Evolutionary conservation across 2,888 invertebrate species (phyloP).

Genomic region (Cryptus viduatorius): DNA sequence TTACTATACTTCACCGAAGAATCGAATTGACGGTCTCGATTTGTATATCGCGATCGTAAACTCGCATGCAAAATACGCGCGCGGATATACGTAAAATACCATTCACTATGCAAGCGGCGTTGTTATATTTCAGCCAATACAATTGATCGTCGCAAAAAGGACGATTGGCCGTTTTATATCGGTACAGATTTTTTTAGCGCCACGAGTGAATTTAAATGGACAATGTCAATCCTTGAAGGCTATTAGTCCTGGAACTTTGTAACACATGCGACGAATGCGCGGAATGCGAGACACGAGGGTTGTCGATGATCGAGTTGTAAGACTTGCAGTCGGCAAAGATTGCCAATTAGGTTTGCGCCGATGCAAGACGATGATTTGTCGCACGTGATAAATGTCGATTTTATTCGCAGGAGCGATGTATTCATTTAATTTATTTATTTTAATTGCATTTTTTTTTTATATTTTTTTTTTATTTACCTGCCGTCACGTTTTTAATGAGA

Average conservation of each 20-base stretch:
- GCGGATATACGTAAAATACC: background rate
- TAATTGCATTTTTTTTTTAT: no score
- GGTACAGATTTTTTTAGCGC: background rate
- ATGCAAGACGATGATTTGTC: background rate
- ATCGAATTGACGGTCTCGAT: background rate
- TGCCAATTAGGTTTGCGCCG: background rate
- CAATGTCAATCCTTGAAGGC: slow-evolving; percentile 25
- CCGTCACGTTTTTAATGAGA: no score
- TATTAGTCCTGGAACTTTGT: slow-evolving; percentile 4
- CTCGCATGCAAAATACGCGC: background rate
- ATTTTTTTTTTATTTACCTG: no score
- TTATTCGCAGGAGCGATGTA: no score
- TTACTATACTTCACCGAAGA: background rate
- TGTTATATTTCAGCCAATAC: background rate
- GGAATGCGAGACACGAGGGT: background rate
- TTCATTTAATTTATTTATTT: no score
- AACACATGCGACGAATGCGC: background rate
- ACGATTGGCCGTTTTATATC: slow-evolving; percentile 17
- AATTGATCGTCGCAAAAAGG: background rate
- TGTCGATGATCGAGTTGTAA: background rate
- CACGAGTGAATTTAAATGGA: slow-evolving; percentile 21
- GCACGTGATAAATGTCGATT: background rate
- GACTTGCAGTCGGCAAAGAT: background rate
- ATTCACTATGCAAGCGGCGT: background rate
- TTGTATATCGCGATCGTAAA: background rate